These are phyloP conservation scores for Brachynemurus nebulosus DNA, from an alignment of 2,888 invertebrate genomes.

Conservation along the genomic window DNA sequence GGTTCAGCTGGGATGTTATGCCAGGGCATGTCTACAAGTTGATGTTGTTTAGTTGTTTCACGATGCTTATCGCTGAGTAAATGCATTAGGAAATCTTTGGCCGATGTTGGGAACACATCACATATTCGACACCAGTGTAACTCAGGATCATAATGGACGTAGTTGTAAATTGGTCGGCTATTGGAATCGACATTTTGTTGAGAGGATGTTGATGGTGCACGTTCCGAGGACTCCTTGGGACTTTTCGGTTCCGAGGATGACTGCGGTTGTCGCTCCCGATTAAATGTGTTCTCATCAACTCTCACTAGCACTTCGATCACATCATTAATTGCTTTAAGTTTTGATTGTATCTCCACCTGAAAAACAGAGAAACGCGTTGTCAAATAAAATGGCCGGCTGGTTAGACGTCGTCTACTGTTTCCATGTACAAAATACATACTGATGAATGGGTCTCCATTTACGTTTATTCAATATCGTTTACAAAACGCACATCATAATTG, in stretches of 20 bases:
- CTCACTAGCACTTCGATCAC: constrained; percentile 79
- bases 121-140: constrained; percentile 84
- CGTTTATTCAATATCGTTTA: not conserved
- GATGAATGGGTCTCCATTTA: constrained; percentile 4
- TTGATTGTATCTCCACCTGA: constrained; percentile 63
- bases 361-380: constrained; percentile 19
- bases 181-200: constrained; percentile 28
- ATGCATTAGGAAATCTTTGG: constrained; percentile 74
- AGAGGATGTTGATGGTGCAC: constrained; percentile 23
- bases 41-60: constrained; percentile 41
- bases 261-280: constrained; percentile 7
- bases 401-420: constrained; percentile 2
- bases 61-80: constrained; percentile 67
- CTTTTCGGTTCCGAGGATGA: constrained; percentile 8
- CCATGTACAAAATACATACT: constrained; percentile 8
- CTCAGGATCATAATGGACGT: constrained; percentile 77
- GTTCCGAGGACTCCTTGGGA: constrained; percentile 17
- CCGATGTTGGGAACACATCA: constrained; percentile 74
- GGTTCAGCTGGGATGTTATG: constrained; percentile 46
- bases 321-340: constrained; percentile 70
- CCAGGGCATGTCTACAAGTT: constrained; percentile 61
- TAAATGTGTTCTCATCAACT: constrained; percentile 30
- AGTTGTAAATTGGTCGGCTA: constrained; percentile 48
- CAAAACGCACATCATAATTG: not conserved
- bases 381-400: not conserved